These are phyloP conservation scores for Sisor rabdophorus DNA, from an alignment of 2,113 vertebrate species.

Conservation along the genomic window DNA sequence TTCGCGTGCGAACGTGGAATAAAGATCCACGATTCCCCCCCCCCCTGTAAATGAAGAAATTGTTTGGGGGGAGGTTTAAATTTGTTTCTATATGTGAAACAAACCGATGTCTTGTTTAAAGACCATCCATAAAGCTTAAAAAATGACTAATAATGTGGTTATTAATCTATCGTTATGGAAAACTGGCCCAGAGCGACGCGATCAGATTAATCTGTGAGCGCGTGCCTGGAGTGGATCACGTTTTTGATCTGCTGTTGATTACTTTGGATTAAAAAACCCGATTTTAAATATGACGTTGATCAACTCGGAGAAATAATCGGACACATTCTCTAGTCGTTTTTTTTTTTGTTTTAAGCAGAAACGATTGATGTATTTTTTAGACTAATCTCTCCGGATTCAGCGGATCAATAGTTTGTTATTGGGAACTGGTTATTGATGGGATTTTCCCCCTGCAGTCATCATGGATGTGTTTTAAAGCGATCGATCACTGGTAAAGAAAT, in stretches of 20 bases:
- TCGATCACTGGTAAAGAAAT: conserved; percentile 3
- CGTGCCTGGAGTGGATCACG: conserved; percentile 14
- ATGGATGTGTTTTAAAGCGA: conserved; percentile 37
- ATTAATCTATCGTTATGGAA: conserved; percentile 18
- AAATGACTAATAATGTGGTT: not conserved
- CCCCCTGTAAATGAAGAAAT: not conserved
- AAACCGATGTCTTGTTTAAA: not conserved
- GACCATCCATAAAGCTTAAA: too few species aligned
- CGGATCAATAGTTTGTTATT: not conserved
- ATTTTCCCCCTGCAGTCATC: not conserved
- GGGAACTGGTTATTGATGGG: not conserved
- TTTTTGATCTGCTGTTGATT: not conserved
- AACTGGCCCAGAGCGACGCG: conserved; percentile 31
- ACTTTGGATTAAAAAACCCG: not conserved
- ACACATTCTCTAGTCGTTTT: not conserved
- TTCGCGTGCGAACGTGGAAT: not conserved
- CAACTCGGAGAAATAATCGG: not conserved
- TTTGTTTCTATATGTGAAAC: not conserved
- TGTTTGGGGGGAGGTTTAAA: too few species aligned
- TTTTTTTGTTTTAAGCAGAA: not conserved
- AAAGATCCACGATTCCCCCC: not conserved
- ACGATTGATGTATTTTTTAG: not conserved
- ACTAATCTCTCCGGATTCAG: not conserved
- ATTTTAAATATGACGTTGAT: not conserved
- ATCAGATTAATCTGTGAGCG: conserved; percentile 2